A percentile compares a stretch with the other conserved stretches of the same genome.
These are phyloP conservation scores for Tamias sibiricus DNA, from an alignment of 2,113 vertebrate species.

Conservation along the genomic window DNA sequence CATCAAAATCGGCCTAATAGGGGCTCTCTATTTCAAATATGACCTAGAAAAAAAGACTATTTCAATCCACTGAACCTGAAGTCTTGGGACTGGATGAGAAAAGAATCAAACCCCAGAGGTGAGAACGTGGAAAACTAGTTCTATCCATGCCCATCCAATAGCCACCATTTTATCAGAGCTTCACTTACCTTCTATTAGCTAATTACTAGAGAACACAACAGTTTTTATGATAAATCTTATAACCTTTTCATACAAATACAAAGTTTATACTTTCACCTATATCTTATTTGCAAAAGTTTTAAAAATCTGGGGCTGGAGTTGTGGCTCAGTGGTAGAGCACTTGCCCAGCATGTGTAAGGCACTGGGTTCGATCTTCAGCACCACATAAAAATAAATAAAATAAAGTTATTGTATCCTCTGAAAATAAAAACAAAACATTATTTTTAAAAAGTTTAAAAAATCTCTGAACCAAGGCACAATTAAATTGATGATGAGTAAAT, in stretches of 20 bases:
- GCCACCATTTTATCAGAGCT: not conserved
- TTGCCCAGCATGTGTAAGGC: too few relatives aligned
- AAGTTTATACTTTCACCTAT: not conserved
- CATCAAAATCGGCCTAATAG: conserved; percentile 3
- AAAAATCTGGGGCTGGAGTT: not conserved
- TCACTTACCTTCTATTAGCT: not conserved
- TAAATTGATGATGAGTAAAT: not conserved
- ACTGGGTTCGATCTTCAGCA: too few relatives aligned
- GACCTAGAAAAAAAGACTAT: conserved; percentile 23
- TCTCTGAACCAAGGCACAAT: conserved; percentile 31
- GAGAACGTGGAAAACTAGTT: not conserved
- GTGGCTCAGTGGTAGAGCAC: too few relatives aligned
- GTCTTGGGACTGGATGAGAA: conserved; percentile 12
- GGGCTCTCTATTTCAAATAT: conserved; percentile 44
- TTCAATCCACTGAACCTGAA: conserved; percentile 24
- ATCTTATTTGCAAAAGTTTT: not conserved
- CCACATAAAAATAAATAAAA: too few relatives aligned
- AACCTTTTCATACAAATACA: conserved; percentile 15
- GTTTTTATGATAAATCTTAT: not conserved
- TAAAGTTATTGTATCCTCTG: too few relatives aligned
- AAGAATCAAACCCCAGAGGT: conserved; percentile 9
- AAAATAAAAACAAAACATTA: too few relatives aligned
- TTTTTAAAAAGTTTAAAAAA: not conserved
- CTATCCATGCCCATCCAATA: not conserved
- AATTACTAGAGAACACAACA: not conserved